These are phyloP conservation scores for Ophonus ardosiacus DNA, from an alignment of 2,888 invertebrate species.

Conservation along the genomic window DNA sequence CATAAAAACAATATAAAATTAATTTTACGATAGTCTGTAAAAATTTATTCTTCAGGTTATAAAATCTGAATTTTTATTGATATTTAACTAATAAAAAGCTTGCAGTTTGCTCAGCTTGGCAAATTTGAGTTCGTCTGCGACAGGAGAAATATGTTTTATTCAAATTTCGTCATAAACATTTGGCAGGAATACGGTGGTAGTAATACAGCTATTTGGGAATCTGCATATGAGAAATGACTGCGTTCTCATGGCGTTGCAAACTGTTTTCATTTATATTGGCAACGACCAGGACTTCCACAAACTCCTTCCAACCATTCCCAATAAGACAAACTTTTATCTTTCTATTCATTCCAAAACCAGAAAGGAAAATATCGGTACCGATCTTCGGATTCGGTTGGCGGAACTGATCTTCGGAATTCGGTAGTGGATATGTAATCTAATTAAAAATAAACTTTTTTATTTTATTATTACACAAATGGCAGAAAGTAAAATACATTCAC, in stretches of 20 bases:
- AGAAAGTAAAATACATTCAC: too few relatives aligned
- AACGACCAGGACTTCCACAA: not conserved
- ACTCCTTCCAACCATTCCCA: not conserved
- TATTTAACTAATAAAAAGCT: conserved; percentile 59
- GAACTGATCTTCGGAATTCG: too few relatives aligned
- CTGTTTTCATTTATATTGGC: conserved; percentile 50
- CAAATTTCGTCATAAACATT: conserved; percentile 62
- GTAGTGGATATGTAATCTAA: too few relatives aligned
- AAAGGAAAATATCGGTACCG: too few relatives aligned
- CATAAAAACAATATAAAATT: conserved; percentile 59
- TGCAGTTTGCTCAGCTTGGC: conserved; percentile 28
- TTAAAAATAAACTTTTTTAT: too few relatives aligned
- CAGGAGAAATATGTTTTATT: conserved; percentile 59
- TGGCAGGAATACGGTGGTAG: conserved; percentile 50
- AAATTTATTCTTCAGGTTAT: conserved; percentile 44
- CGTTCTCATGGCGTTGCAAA: conserved; percentile 43
- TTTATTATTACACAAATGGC: too few relatives aligned
- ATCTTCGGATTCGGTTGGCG: too few relatives aligned
- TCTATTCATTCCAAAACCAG: not conserved
- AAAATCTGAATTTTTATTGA: conserved; percentile 59
- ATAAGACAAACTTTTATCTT: not conserved
- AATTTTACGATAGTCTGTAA: conserved; percentile 27
- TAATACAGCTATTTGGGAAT: conserved; percentile 54
- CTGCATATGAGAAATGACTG: conserved; percentile 61
- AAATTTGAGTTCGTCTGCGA: conserved; percentile 54